Percentiles rank a stretch among this genome's conserved stretches.
Evolutionary conservation across 2,888 invertebrate species (phyloP).

Genomic region (Ditula angustiorana): DNA sequence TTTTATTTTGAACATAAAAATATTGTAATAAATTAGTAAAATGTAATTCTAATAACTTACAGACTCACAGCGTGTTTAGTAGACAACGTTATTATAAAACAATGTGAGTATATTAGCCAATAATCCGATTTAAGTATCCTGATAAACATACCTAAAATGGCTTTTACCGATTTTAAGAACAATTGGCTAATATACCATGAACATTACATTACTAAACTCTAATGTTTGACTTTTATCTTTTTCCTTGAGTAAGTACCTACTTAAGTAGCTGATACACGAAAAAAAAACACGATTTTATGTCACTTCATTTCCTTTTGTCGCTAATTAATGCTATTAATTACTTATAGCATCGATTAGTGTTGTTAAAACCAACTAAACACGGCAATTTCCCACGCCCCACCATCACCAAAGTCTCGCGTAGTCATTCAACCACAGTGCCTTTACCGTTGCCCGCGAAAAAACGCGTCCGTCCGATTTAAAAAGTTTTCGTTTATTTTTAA

Average conservation of each 20-base stretch:
- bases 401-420: conserved; percentile 43
- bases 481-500: conserved; percentile 59
- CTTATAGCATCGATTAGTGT: conserved; percentile 20
- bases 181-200: too few species aligned
- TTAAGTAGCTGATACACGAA: background rate
- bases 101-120: too few species aligned
- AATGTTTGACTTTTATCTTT: background rate
- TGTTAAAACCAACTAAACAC: conserved; percentile 27
- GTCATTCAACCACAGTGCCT: conserved; percentile 43
- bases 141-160: too few species aligned
- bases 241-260: background rate
- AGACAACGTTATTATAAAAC: too few species aligned
- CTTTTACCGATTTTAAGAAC: too few species aligned
- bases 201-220: background rate
- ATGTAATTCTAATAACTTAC: too few species aligned
- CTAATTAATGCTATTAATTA: conserved; percentile 3
- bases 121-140: too few species aligned
- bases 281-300: background rate
- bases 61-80: too few species aligned
- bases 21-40: too few species aligned
- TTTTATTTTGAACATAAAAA: too few species aligned
- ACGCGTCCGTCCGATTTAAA: conserved; percentile 45
- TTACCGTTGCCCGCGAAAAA: conserved; percentile 64
- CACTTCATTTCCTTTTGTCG: background rate
- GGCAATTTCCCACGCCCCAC: conserved; percentile 48